Base-by-base conservation (phyloP, 1,140 invertebrate species). In the Watersipora subatra region DNA sequence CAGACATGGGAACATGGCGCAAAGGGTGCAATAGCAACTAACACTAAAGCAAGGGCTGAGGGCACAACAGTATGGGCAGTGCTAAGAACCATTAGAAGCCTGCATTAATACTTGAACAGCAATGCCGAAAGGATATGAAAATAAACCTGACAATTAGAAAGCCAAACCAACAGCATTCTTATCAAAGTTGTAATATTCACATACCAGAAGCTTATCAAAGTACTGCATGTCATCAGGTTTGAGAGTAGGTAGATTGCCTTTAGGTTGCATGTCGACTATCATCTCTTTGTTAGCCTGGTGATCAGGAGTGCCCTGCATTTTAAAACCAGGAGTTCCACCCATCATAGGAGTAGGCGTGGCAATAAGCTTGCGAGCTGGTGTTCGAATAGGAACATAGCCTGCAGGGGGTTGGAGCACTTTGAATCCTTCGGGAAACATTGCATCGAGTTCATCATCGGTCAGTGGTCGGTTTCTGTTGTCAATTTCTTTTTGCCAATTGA, bases 211-310 rank as follows among this genome's bases (percentile, higher is more conserved):
- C 83, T 99, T 99, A 78, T 99, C 96, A 81, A 99, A 99, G 83
- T 99, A 99, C 80, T 99, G 97, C 26, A 97, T 93, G 84, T 99
- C 97, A 82, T 99, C 97, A 0, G 96, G 96, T 79, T 99, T 99
- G 85, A 99, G 89, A 76, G 98, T 94, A 20, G 97, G 96, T 63
- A 99, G 82, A 83, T 99, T 97, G 30, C 85, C 85, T 86, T 79
- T 97, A 0, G 96, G 96, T 79, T 99, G 96, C 76, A 93, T 92
- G 74, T 99, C 95, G 59, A 96, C 86, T 74, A 93, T 89, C 75
- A 92, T 71, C 1, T 76, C 75, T 46, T 86, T 81, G 85, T 87
- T 78, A 17, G 58, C 27, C 27, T 28, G 22, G 22, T 28, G 22
- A 91, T 84, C 82, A 24, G 83, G 82, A 2, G 82, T 84, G 7